phyloP scores from a whole-genome alignment of 2,113 vertebrate genomes.

The Esox niger region DNA sequence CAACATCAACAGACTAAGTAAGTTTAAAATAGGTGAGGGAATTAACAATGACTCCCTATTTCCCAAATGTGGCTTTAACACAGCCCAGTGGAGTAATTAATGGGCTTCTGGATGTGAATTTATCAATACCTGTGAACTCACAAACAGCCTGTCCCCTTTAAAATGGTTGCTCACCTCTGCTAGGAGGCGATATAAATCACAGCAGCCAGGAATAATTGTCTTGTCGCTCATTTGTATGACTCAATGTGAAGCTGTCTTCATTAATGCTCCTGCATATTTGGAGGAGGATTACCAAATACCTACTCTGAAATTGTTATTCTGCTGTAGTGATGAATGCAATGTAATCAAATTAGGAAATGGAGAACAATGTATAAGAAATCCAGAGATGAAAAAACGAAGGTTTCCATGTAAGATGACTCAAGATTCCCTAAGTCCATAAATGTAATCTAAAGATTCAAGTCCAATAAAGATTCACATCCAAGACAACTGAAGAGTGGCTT shows the following conservation, averaged over 20 bases:
- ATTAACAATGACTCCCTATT: not conserved
- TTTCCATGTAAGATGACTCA: too few species aligned
- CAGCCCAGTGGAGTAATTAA: slow-evolving; percentile 22
- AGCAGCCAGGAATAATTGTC: slow-evolving; percentile 9
- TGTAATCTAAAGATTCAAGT: too few species aligned
- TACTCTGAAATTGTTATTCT: too few species aligned
- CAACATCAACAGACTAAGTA: too few species aligned
- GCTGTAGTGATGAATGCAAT: too few species aligned
- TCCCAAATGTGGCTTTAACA: slow-evolving; percentile 13
- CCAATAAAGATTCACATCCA: too few species aligned
- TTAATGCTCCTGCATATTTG: not conserved
- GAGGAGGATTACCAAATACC: not conserved
- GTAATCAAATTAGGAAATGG: too few species aligned
- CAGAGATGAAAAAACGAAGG: too few species aligned
- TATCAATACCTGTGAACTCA: slow-evolving; percentile 28
- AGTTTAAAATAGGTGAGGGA: too few species aligned
- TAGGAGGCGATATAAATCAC: slow-evolving; percentile 26
- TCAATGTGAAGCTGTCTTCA: not conserved
- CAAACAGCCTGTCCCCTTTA: slow-evolving; percentile 13
- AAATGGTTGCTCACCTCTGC: slow-evolving; percentile 27
- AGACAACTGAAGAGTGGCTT: too few species aligned
- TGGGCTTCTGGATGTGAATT: slow-evolving; percentile 13
- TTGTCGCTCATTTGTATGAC: slow-evolving; percentile 1
- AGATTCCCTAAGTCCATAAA: too few species aligned
- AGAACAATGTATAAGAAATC: too few species aligned